Base-by-base conservation (phyloP, 2,113 vertebrate genomes). In the Sinocyclocheilus anshuiensis region DNA sequence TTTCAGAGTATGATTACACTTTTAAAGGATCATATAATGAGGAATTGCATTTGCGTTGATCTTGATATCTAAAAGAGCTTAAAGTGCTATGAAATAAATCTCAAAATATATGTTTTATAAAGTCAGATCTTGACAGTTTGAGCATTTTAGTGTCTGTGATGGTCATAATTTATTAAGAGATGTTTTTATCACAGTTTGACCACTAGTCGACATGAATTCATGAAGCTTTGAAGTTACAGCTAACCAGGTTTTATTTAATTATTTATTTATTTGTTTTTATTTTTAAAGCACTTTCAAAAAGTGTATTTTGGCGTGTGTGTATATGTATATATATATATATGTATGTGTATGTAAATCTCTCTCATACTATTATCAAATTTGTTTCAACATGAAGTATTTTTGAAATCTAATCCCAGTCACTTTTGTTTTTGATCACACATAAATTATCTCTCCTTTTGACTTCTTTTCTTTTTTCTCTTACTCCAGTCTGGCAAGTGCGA, bases 401-500 rank as follows among this genome's bases (percentile, higher is more conserved):
- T 12, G 10, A 48, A 48, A 48, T 48, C 10, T 48, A 48, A 12
- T 12, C 10, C 10, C 11, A 48, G 45, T 48, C 45, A 48, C 10
- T 12, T 48, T 48, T 48, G 45, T 48, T 48, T 48, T 48, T 48
- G 45, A 12, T 2, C 2, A 33, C 48, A 75, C 9, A 24, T 26
- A 0, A 45, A 50, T 42, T 15, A 36, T 69, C 4, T 13, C 50
- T 24, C 22, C 10, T 33, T 67, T 59, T 12, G 42, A 45, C 42
- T 48, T 36, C 0, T 12, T 20, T 9, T 12, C 16, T 5, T 26
- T 61, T 6, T n/a, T 76, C 16, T 15, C 42, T 0, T 42, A 18
- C 72, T 2, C 0, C 91, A 99, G 98, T 83, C 76, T 99, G 97
- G 97, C 84, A 86, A 1, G 96, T n/a, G n/a, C n/a, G n/a, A 3